These are phyloP conservation scores for Coenonympha arcania DNA, from an alignment of 2,888 invertebrate species.

Conservation along the genomic window DNA sequence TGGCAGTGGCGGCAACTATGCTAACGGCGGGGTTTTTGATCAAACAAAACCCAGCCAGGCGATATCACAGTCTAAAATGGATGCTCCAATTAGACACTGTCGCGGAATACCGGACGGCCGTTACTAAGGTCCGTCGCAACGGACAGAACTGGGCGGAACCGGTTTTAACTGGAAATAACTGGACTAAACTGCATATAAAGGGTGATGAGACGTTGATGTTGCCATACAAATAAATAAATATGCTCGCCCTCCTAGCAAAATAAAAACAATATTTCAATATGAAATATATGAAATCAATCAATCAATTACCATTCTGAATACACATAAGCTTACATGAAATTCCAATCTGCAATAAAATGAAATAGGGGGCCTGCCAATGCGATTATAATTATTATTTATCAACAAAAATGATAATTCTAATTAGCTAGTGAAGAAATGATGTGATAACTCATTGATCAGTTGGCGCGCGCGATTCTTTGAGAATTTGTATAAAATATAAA, in stretches of 20 bases:
- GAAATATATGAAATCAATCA: not conserved
- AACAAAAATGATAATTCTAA: too few species aligned
- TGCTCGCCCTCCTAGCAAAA: not conserved
- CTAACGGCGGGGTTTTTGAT: not conserved
- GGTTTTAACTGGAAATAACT: constrained; percentile 1
- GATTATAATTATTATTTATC: too few species aligned
- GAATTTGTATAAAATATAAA: too few species aligned
- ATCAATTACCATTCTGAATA: too few species aligned
- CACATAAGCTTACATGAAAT: too few species aligned
- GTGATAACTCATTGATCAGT: too few species aligned
- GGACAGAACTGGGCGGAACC: not conserved
- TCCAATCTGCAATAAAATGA: too few species aligned
- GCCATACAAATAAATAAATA: constrained; percentile 8
- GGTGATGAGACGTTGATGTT: not conserved
- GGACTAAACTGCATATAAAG: not conserved
- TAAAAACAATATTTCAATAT: constrained; percentile 8
- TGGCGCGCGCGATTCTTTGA: too few species aligned
- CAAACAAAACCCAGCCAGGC: not conserved
- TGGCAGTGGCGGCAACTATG: too few species aligned
- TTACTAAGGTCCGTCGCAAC: not conserved
- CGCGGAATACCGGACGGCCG: not conserved
- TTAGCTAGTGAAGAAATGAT: too few species aligned
- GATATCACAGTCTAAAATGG: not conserved
- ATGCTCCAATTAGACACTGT: not conserved
- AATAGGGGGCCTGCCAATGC: too few species aligned